These are phyloP conservation scores for Neocrepidodera transversa DNA, from an alignment of 2,888 invertebrate genomes.

Conservation along the genomic window DNA sequence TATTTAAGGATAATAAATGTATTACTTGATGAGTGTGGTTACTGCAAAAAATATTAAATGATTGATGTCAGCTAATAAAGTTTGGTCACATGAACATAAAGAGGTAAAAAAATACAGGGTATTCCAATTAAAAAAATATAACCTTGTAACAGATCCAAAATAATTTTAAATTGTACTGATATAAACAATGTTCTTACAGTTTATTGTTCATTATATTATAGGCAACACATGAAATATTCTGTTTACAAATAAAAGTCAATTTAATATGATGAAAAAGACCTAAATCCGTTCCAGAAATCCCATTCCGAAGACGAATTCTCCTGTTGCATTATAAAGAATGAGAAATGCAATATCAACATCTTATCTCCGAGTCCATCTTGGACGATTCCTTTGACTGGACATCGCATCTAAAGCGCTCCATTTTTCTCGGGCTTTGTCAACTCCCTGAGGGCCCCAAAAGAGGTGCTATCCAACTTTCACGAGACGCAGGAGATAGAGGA, in stretches of 20 bases:
- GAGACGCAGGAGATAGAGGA: conserved; percentile 19
- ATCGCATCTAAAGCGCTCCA: conserved; percentile 56
- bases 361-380: conserved; percentile 55
- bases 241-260: neutral
- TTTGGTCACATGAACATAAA: too few relatives aligned
- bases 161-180: too few relatives aligned
- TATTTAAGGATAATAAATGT: too few relatives aligned
- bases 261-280: neutral
- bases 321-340: conserved; percentile 63
- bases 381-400: conserved; percentile 57
- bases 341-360: conserved; percentile 62
- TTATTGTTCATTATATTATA: too few relatives aligned
- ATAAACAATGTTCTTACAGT: too few relatives aligned
- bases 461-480: conserved; percentile 42
- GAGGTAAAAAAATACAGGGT: too few relatives aligned
- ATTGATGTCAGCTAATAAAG: too few relatives aligned
- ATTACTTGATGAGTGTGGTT: too few relatives aligned
- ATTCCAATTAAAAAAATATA: too few relatives aligned
- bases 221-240: neutral
- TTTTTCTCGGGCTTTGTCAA: conserved; percentile 55
- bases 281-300: conserved; percentile 36
- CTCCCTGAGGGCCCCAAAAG: conserved; percentile 44
- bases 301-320: conserved; percentile 49
- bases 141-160: too few relatives aligned
- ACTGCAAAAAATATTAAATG: too few relatives aligned